A percentile compares a stretch with the other conserved stretches of the same genome.
phyloP scores from a whole-genome alignment of 2,888 invertebrate genomes.

The Mycalesis mineus region DNA sequence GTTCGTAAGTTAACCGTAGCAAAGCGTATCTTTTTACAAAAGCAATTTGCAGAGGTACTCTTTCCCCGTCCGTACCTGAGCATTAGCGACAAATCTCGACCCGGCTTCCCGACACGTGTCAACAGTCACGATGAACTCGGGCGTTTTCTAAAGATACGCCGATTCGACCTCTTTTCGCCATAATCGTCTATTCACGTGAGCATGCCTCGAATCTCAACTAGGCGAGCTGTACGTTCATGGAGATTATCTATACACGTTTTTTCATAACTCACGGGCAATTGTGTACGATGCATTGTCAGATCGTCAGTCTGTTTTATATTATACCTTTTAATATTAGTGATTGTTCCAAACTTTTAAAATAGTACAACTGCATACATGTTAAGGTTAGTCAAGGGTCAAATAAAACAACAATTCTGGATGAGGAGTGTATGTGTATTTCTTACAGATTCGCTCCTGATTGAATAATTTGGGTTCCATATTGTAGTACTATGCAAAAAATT shows the following conservation, averaged over 20 bases:
- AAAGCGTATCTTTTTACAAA: background rate
- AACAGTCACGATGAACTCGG: slow-evolving; percentile 33
- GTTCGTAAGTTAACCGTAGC: background rate
- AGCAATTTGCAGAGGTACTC: background rate
- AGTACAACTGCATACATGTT: background rate
- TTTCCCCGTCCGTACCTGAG: slow-evolving; percentile 5
- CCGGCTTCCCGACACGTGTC: slow-evolving; percentile 28
- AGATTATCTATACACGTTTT: slow-evolving; percentile 36
- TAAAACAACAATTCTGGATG: too few relatives aligned
- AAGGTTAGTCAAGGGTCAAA: too few relatives aligned
- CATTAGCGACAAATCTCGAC: slow-evolving; percentile 23
- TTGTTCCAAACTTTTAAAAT: background rate
- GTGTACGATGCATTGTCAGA: slow-evolving; percentile 9
- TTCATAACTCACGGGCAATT: slow-evolving; percentile 19
- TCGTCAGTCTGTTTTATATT: background rate
- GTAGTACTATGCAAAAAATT: too few relatives aligned
- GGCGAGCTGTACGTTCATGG: slow-evolving; percentile 30
- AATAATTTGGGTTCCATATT: too few relatives aligned
- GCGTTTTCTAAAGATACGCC: slow-evolving; percentile 38
- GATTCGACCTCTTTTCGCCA: slow-evolving; percentile 42
- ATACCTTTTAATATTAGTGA: background rate
- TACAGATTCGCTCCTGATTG: too few relatives aligned
- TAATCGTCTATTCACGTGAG: slow-evolving; percentile 43
- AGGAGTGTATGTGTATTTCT: too few relatives aligned
- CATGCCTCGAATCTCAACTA: slow-evolving; percentile 40